These are phyloP conservation scores for Smutsia gigantea DNA, from an alignment of 2,797 vertebrate genomes.

Conservation along the genomic window DNA sequence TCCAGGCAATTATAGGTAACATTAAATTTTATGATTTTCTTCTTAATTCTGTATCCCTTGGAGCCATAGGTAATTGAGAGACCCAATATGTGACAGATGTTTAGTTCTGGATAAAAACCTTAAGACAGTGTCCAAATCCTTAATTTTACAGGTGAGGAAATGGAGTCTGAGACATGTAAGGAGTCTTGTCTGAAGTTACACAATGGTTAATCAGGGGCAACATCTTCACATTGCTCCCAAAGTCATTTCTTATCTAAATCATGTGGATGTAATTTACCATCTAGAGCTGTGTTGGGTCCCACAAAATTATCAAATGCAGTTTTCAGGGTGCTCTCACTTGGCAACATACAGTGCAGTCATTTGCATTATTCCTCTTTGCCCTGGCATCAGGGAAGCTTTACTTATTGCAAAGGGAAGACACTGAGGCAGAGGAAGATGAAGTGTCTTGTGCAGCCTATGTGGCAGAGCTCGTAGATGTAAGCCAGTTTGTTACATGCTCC, in stretches of 20 bases:
- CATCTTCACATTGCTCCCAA: not conserved
- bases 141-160: not conserved
- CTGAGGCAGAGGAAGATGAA: not conserved
- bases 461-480: not conserved
- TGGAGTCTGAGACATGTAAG: not conserved
- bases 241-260: not conserved
- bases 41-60: not conserved
- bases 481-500: constrained; percentile 36
- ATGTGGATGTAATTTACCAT: not conserved
- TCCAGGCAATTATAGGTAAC: not conserved
- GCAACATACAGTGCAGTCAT: not conserved
- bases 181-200: not conserved
- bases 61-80: not conserved
- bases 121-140: not conserved
- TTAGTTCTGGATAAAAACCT: not conserved
- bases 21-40: not conserved
- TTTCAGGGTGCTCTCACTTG: not conserved
- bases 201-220: not conserved
- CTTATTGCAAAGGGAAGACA: not conserved
- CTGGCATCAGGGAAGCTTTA: not conserved
- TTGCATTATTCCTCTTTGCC: not conserved
- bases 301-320: not conserved
- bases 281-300: rapidly evolving
- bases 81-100: not conserved
- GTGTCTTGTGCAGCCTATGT: not conserved